A percentile compares a stretch with the other conserved stretches of the same genome.
Conservation (phyloP, 2,797 vertebrate genomes). For the Xenopus petersii region DNA sequence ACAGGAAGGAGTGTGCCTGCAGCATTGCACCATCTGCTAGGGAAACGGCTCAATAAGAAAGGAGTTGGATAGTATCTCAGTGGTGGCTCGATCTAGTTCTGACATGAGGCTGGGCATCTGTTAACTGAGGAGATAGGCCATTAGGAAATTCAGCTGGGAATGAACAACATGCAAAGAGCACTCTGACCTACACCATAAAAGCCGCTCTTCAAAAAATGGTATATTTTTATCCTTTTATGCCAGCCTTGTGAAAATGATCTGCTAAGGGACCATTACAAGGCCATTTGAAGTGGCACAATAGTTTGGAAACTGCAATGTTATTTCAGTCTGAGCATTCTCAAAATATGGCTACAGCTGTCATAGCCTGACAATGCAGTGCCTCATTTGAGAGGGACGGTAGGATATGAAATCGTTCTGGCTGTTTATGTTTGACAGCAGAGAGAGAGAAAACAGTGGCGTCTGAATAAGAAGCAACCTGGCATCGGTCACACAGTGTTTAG, state of each 20-base stretch:
- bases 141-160: constrained; percentile 87
- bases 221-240: constrained; percentile 76
- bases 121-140: constrained; percentile 91
- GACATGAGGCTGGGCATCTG: constrained; percentile 99
- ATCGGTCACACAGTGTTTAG: background rate
- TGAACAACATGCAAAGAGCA: constrained; percentile 76
- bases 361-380: constrained; percentile 68
- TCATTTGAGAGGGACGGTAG: constrained; percentile 70
- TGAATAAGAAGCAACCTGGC: background rate
- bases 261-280: constrained; percentile 68
- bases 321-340: constrained; percentile 52
- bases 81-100: constrained; percentile 96
- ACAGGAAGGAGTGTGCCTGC: constrained; percentile 98
- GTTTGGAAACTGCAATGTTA: constrained; percentile 66
- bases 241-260: constrained; percentile 72
- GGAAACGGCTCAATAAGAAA: constrained; percentile 98
- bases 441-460: background rate
- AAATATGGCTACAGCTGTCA: constrained; percentile 78
- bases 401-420: constrained; percentile 65
- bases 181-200: constrained; percentile 77
- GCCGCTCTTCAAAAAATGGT: constrained; percentile 67
- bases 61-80: constrained; percentile 90
- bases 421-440: constrained; percentile 50
- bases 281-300: constrained; percentile 70
- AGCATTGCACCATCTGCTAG: constrained; percentile 98